Evolutionary conservation across 2,888 invertebrate species (phyloP).

Genomic region (Volucella inflata): DNA sequence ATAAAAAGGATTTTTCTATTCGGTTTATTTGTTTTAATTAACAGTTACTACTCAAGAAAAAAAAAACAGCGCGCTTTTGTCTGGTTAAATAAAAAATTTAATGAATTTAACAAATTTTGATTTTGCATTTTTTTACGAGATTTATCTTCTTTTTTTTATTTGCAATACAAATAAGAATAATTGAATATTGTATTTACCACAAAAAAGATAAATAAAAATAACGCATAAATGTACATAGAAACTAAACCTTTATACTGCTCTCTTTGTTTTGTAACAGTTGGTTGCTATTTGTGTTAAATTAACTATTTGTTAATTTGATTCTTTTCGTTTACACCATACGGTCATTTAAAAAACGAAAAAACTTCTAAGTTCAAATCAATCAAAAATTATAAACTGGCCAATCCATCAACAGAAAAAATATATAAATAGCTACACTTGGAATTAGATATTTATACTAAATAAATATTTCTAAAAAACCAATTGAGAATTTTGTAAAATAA

Average conservation of each 20-base stretch:
- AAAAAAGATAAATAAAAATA: constrained; percentile 22
- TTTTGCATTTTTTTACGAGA: constrained; percentile 15
- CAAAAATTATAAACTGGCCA: constrained; percentile 17
- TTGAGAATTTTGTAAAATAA: constrained; percentile 4
- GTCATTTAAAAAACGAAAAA: constrained; percentile 23
- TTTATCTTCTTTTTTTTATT: constrained; percentile 5
- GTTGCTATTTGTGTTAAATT: constrained; percentile 13
- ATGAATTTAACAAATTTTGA: background rate
- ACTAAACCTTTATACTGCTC: background rate
- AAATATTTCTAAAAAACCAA: background rate
- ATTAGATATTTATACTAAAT: too few species aligned
- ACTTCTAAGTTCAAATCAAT: constrained; percentile 28
- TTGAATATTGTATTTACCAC: background rate
- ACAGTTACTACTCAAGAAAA: constrained; percentile 12
- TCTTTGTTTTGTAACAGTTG: background rate
- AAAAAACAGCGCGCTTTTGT: constrained; percentile 21
- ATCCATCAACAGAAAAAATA: background rate
- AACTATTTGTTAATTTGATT: constrained; percentile 14
- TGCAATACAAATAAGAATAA: background rate
- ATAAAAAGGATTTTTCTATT: constrained; percentile 48
- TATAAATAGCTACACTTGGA: constrained; percentile 11
- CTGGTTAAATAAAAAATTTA: constrained; percentile 6
- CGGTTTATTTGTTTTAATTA: constrained; percentile 1
- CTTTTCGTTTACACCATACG: constrained; percentile 20
- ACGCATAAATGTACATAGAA: constrained; percentile 48